These are phyloP conservation scores for Diploptera punctata DNA, from an alignment of 2,888 invertebrate genomes.

Conservation along the genomic window DNA sequence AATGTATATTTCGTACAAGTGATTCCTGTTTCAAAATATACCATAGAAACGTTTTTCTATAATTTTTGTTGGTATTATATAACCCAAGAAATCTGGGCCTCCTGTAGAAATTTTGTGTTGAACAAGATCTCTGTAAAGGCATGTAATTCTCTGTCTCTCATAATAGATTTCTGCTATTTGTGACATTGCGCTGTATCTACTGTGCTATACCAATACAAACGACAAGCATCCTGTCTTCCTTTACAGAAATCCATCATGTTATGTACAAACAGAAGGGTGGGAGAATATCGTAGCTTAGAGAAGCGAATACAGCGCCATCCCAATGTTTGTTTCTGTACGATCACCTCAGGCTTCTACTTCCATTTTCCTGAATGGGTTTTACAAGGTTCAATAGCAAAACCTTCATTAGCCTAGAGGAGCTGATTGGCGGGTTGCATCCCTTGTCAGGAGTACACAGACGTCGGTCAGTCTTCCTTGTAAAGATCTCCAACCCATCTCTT, in stretches of 20 bases:
- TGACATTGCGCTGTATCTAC: conserved; percentile 16
- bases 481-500: conserved; percentile 13
- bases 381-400: conserved; percentile 30
- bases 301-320: neutral
- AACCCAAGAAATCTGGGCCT: no score
- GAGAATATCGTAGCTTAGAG: conserved; percentile 9
- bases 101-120: no score
- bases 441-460: conserved; percentile 18
- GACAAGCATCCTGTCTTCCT: conserved; percentile 1
- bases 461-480: conserved; percentile 17
- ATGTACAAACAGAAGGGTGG: neutral
- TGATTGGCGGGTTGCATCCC: conserved; percentile 30
- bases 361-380: conserved; percentile 28
- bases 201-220: conserved; percentile 18
- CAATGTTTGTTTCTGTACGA: conserved; percentile 29
- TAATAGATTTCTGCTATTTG: no score
- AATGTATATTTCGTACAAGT: no score
- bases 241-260: conserved; percentile 29
- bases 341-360: conserved; percentile 25
- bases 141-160: no score
- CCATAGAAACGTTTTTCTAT: no score
- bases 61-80: no score
- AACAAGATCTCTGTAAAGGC: no score
- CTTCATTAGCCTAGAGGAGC: conserved; percentile 32
- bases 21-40: no score